phyloP scores from a whole-genome alignment of 2,797 vertebrate species.

The Arnoldichthys spilopterus region DNA sequence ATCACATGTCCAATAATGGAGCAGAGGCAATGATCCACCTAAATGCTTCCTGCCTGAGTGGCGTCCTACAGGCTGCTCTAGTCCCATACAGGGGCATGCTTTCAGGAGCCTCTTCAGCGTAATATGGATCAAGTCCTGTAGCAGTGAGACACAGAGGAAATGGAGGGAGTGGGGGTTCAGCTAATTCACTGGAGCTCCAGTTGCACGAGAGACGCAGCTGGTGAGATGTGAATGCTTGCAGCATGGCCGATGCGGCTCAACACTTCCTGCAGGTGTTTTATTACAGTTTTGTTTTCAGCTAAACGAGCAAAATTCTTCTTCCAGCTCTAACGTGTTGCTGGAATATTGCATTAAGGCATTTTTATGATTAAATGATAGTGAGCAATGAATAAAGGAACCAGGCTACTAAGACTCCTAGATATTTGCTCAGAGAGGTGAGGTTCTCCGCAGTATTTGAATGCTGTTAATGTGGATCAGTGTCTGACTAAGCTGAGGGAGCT shows the following conservation, averaged over 20 bases:
- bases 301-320: neutral
- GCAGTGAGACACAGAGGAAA: conserved; percentile 22
- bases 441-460: neutral
- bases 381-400: neutral
- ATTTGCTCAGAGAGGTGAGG: neutral
- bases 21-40: conserved; percentile 17
- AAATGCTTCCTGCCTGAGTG: conserved; percentile 49
- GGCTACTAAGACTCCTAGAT: neutral
- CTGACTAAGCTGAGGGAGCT: conserved; percentile 5
- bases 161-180: conserved; percentile 10
- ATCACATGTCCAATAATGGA: conserved; percentile 37
- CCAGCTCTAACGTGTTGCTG: neutral
- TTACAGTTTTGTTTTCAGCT: neutral
- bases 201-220: conserved; percentile 11
- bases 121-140: conserved; percentile 48
- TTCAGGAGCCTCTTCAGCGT: conserved; percentile 36
- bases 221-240: neutral
- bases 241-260: neutral
- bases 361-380: neutral
- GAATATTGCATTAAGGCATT: neutral
- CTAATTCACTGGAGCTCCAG: neutral
- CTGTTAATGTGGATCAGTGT: neutral
- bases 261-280: neutral
- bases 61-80: conserved; percentile 29
- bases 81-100: conserved; percentile 19